Conservation (phyloP, 2,888 invertebrate species). For the Pterostichus niger region DNA sequence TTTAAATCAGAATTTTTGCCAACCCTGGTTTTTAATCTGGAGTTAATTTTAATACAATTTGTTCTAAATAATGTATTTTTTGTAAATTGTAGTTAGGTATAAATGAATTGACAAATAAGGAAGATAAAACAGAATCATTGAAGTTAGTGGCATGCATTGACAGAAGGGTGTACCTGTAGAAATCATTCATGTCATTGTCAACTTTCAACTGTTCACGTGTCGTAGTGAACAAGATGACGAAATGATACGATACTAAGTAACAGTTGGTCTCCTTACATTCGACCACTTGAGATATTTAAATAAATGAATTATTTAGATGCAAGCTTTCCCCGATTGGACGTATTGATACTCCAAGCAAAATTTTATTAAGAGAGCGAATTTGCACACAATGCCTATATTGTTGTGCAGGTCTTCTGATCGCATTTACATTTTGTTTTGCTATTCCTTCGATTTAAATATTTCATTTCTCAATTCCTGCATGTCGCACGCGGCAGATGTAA, state of each 20-base stretch:
- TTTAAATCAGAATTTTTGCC: no score
- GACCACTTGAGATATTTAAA: slow-evolving; percentile 73
- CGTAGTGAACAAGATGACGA: slow-evolving; percentile 72
- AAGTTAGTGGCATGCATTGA: neutral
- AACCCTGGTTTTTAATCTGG: no score
- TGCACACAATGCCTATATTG: slow-evolving; percentile 66
- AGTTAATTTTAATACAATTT: no score
- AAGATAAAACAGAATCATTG: neutral
- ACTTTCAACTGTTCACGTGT: slow-evolving; percentile 27
- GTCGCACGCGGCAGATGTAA: slow-evolving; percentile 52
- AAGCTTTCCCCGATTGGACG: slow-evolving; percentile 77
- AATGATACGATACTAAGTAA: slow-evolving; percentile 77
- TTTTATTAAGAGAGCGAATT: slow-evolving; percentile 63
- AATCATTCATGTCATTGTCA: slow-evolving; percentile 13
- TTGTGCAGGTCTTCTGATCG: slow-evolving; percentile 52
- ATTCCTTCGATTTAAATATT: slow-evolving; percentile 64
- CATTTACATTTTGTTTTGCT: slow-evolving; percentile 65
- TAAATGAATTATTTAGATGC: slow-evolving; percentile 78
- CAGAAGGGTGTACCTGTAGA: slow-evolving; percentile 1
- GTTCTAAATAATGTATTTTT: no score
- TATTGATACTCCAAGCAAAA: slow-evolving; percentile 75
- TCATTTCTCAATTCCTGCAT: slow-evolving; percentile 65
- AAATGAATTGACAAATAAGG: slow-evolving; percentile 6
- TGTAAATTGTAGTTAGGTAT: neutral
- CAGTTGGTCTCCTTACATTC: slow-evolving; percentile 44